Base-by-base conservation (phyloP, 2,888 invertebrate species). In the Scaptomyza polygonia region DNA sequence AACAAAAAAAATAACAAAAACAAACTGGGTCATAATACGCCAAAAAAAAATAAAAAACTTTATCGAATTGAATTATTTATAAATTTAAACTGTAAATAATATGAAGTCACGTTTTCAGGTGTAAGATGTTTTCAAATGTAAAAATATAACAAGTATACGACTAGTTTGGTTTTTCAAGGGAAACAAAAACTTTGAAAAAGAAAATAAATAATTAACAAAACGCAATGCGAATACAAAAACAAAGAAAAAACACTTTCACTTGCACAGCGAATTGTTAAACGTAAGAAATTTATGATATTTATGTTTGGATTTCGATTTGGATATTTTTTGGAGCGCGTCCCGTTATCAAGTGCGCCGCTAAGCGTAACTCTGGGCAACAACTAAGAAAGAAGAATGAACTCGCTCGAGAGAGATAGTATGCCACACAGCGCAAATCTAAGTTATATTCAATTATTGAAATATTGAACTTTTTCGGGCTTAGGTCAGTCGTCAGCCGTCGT, bases 381-480 rank as follows among this genome's bases (percentile, higher is more conserved):
- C 83, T 82, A 83, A 79, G 59, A 58, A 76, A 79, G 61, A 65
- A 76, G 62, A 81, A 25, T 5, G 5, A 25, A 25, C 65, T 54
- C 43, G n/a, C n/a, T 42, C 49, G 62, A 12, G 34, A 57, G 65
- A 25, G n/a, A n/a, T n/a, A n/a, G n/a, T 25, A 40, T 61, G 62
- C 30, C 36, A 8, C 36, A 8, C 14, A 45, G 27, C 57, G 64
- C 61, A 83, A 84, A 84, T 84, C 86, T 84, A 75, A 81, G 75
- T 72, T 72, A 56, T 73, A 84, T 86, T 86, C 67, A 83, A 86
- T 82, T 85, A 85, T 83, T 80, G 55, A 79, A 79, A 86, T 84
- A 84, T 78, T 84, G 83, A 84, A 81, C 82, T 84, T 51, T 47
- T 53, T 34, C 25, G 32, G 47, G 25, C 14, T 52, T 52, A 58